phyloP scores from a whole-genome alignment of 2,888 invertebrate species.

The Entomobrya multifasciata region DNA sequence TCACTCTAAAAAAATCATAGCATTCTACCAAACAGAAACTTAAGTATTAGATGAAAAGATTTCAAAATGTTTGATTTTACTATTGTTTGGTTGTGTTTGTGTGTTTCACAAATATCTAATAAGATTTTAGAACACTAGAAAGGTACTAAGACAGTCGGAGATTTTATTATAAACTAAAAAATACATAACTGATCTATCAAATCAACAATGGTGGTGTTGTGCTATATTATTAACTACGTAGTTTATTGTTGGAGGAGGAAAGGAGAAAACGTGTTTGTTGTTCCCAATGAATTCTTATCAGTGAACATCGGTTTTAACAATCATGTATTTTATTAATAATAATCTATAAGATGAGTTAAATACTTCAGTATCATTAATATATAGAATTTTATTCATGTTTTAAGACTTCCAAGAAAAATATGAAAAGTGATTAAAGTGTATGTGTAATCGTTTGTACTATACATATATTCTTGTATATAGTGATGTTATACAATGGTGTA shows the following conservation, averaged over 20 bases:
- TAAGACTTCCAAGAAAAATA: constrained; percentile 34
- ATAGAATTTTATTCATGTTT: constrained; percentile 1
- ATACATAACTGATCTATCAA: too few relatives aligned
- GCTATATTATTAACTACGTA: constrained; percentile 32
- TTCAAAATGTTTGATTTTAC: not conserved
- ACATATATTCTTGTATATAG: not conserved
- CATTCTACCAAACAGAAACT: constrained; percentile 26
- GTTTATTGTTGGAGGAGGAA: not conserved
- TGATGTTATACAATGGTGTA: not conserved
- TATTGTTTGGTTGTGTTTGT: constrained; percentile 46
- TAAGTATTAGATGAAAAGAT: constrained; percentile 6
- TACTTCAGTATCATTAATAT: not conserved
- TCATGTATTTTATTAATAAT: constrained; percentile 27
- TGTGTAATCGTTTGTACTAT: constrained; percentile 9
- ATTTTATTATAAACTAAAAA: not conserved
- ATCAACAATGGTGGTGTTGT: constrained; percentile 55
- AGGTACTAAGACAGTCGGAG: constrained; percentile 16
- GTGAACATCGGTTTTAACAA: constrained; percentile 30
- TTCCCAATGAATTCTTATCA: not conserved
- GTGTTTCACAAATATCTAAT: not conserved
- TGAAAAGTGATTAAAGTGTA: constrained; percentile 43
- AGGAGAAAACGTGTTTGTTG: not conserved
- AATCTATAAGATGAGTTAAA: not conserved
- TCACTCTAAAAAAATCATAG: not conserved
- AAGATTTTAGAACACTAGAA: constrained; percentile 6